phyloP scores from a whole-genome alignment of 1,140 invertebrate genomes.

The Gonioctena quinquepunctata region DNA sequence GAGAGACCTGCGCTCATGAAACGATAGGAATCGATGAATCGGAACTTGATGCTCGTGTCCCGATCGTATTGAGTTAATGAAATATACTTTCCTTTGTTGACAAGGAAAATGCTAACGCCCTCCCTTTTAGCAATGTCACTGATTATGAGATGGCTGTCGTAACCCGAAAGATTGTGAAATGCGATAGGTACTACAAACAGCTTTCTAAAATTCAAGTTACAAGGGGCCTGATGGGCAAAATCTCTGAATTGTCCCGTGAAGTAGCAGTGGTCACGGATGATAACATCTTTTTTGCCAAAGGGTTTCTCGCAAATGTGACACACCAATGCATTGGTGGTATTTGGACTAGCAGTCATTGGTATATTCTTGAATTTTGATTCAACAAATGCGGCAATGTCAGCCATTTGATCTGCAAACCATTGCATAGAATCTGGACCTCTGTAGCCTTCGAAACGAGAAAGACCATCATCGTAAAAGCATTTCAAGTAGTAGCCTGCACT shows the following conservation, averaged over 20 bases:
- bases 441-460: constrained; percentile 40
- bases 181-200: constrained; percentile 36
- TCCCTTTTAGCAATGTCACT: constrained; percentile 17
- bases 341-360: constrained; percentile 20
- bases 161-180: constrained; percentile 34
- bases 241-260: constrained; percentile 48
- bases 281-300: constrained; percentile 28
- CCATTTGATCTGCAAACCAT: constrained; percentile 35
- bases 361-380: constrained; percentile 30
- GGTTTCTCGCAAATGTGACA: constrained; percentile 49
- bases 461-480: constrained; percentile 33
- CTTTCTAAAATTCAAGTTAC: constrained; percentile 52
- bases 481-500: constrained; percentile 31
- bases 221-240: constrained; percentile 48
- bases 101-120: constrained; percentile 22
- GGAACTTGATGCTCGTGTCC: constrained; percentile 19
- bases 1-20: constrained; percentile 27
- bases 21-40: constrained; percentile 35
- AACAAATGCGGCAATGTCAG: constrained; percentile 31
- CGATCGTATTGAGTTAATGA: constrained; percentile 27
- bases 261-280: constrained; percentile 48
- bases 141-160: constrained; percentile 35
- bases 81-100: constrained; percentile 38
- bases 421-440: constrained; percentile 40
- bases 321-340: background rate